Evolutionary conservation across 2,888 invertebrate species (phyloP).

Genomic region (Melipona bicolor): DNA sequence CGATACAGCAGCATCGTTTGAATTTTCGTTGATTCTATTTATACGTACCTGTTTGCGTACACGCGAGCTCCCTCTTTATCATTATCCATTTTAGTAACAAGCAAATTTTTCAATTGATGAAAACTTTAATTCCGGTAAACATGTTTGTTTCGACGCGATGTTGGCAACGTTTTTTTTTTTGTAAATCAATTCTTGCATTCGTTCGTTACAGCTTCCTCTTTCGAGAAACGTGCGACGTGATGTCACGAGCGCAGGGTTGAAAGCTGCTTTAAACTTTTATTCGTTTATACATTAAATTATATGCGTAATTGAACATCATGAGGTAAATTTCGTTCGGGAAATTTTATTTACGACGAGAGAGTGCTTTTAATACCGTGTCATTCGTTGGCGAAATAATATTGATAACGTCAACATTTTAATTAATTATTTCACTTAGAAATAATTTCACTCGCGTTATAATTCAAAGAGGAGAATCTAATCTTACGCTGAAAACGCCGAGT

Average conservation of each 20-base stretch:
- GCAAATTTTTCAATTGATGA: too few species aligned
- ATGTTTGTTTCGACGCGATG: not conserved
- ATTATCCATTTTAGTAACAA: too few species aligned
- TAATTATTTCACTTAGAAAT: not conserved
- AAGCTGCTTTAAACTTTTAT: conserved; percentile 1
- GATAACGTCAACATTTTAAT: not conserved
- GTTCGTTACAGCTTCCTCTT: not conserved
- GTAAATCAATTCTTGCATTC: not conserved
- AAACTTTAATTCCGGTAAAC: not conserved
- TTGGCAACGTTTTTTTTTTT: not conserved
- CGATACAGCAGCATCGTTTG: too few species aligned
- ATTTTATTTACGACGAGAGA: not conserved
- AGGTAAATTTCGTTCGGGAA: not conserved
- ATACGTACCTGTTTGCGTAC: too few species aligned
- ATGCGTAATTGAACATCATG: not conserved
- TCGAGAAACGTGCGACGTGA: not conserved
- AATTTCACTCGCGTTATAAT: not conserved
- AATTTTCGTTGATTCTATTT: too few species aligned
- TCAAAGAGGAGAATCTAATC: not conserved
- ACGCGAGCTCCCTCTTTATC: too few species aligned
- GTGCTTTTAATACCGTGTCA: not conserved
- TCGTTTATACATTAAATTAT: not conserved
- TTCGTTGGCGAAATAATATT: not conserved
- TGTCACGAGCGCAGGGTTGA: not conserved
- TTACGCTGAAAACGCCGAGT: not conserved